Evolutionary conservation across 2,888 invertebrate species (phyloP).

Genomic region (Gymnoscelis rufifasciata): DNA sequence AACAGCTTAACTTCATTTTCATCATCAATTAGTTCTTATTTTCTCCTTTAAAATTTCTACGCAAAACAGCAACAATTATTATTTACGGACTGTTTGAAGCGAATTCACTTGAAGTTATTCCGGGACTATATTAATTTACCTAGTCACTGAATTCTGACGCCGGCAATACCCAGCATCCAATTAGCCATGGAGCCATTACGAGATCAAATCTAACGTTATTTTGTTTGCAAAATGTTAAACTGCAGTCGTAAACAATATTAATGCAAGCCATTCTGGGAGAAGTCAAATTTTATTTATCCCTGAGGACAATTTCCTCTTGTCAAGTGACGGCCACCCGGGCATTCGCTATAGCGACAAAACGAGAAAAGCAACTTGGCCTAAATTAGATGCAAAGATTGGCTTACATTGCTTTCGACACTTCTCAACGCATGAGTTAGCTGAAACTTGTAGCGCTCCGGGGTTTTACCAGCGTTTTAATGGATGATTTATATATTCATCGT

Average conservation of each 20-base stretch:
- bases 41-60: too few relatives aligned
- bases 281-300: constrained; percentile 72
- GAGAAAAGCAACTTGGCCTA: constrained; percentile 65
- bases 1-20: too few relatives aligned
- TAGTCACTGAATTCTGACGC: constrained; percentile 15
- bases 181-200: constrained; percentile 14
- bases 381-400: constrained; percentile 58
- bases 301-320: constrained; percentile 73
- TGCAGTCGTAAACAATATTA: constrained; percentile 65
- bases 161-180: constrained; percentile 17
- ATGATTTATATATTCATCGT: too few relatives aligned
- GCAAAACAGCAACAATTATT: too few relatives aligned
- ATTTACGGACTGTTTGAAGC: too few relatives aligned
- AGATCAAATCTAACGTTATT: constrained; percentile 29
- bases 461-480: too few relatives aligned
- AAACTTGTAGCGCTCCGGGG: too few relatives aligned
- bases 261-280: constrained; percentile 56
- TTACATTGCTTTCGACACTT: constrained; percentile 41
- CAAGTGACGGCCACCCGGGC: constrained; percentile 70
- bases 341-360: constrained; percentile 69
- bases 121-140: constrained; percentile 1
- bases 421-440: too few relatives aligned
- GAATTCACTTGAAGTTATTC: constrained; percentile 1
- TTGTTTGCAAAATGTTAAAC: constrained; percentile 41
- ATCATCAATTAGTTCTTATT: too few relatives aligned